phyloP scores from a whole-genome alignment of 2,888 invertebrate genomes.

The Leptinotarsa rubiginosa region DNA sequence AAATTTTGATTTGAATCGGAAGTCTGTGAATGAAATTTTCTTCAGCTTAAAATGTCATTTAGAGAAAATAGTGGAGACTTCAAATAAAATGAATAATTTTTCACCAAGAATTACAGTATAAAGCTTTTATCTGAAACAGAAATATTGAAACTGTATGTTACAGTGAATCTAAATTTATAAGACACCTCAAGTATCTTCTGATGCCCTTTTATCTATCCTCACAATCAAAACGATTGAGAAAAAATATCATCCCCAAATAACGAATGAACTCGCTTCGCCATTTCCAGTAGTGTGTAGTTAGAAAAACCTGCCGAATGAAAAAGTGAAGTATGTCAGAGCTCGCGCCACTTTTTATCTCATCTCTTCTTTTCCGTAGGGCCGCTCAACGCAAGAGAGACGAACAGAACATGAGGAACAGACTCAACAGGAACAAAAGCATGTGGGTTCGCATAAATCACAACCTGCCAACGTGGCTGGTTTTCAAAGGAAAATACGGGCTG shows the following conservation, averaged over 20 bases:
- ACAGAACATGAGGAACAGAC: conserved; percentile 67
- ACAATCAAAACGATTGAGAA: neutral
- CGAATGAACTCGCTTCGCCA: neutral
- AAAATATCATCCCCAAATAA: neutral
- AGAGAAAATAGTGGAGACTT: too few relatives aligned
- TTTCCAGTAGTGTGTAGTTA: neutral
- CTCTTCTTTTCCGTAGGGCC: conserved; percentile 64
- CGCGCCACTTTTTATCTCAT: conserved; percentile 14
- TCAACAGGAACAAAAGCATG: conserved; percentile 61
- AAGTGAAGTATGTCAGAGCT: neutral
- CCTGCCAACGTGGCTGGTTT: conserved; percentile 64
- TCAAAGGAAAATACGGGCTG: conserved; percentile 65
- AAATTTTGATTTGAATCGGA: too few relatives aligned
- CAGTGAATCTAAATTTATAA: too few relatives aligned
- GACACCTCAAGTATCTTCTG: too few relatives aligned
- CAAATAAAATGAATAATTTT: too few relatives aligned
- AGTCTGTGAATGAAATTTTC: too few relatives aligned
- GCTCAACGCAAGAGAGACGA: conserved; percentile 73
- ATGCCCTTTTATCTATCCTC: too few relatives aligned
- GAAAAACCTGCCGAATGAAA: neutral
- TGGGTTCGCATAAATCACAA: conserved; percentile 62
- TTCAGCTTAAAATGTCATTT: too few relatives aligned
- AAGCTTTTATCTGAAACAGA: too few relatives aligned
- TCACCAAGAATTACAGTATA: too few relatives aligned
- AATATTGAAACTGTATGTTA: too few relatives aligned